A percentile compares a stretch with the other conserved stretches of the same genome.
Evolutionary conservation across 2,888 invertebrate genomes (phyloP).

Genomic region (Xanthia icteritia): DNA sequence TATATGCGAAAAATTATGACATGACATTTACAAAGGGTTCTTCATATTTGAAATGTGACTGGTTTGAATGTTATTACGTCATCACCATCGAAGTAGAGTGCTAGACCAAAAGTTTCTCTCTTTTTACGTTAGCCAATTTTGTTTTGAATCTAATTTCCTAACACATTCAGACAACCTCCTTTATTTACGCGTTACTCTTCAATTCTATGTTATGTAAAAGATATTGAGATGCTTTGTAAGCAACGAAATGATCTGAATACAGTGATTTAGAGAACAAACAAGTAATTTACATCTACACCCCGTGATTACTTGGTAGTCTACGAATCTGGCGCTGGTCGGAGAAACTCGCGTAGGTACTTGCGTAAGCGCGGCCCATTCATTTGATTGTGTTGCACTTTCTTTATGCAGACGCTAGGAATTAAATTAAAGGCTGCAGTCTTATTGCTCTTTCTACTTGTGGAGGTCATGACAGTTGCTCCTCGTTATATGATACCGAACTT

Average conservation of each 20-base stretch:
- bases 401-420: constrained; percentile 49
- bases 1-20: constrained; percentile 31
- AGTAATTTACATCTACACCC: constrained; percentile 44
- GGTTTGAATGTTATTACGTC: constrained; percentile 11
- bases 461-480: constrained; percentile 22
- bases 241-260: constrained; percentile 35
- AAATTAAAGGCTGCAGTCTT: constrained; percentile 27
- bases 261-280: constrained; percentile 49
- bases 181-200: neutral
- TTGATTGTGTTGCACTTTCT: constrained; percentile 64
- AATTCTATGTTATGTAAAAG: constrained; percentile 31
- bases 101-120: constrained; percentile 18
- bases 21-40: neutral
- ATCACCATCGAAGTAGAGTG: neutral
- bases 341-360: constrained; percentile 62
- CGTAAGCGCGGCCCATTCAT: constrained; percentile 54
- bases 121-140: neutral
- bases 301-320: constrained; percentile 43
- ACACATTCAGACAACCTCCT: neutral
- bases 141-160: neutral
- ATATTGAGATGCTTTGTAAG: constrained; percentile 17
- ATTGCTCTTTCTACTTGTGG: neutral
- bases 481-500: neutral
- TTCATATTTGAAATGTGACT: constrained; percentile 39
- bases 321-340: constrained; percentile 38